A percentile compares a stretch with the other conserved stretches of the same genome.
These are phyloP conservation scores for Mionectes macconnelli DNA, from an alignment of 2,113 vertebrate genomes.

Conservation along the genomic window DNA sequence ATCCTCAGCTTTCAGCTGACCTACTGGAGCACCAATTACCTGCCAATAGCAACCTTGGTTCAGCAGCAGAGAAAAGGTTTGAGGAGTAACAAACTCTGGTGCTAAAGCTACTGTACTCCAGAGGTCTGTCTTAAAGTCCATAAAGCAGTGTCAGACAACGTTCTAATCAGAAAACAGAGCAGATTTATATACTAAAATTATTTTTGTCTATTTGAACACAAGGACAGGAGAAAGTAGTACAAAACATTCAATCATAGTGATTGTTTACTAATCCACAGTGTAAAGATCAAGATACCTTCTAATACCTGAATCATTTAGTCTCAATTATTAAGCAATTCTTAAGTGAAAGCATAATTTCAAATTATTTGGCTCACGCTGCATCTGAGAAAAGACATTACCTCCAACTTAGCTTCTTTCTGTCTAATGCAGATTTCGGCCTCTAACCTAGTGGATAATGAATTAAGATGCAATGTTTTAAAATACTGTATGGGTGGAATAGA, in stretches of 20 bases:
- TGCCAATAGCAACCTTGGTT: background rate
- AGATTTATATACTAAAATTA: background rate
- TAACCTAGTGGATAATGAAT: slow-evolving; percentile 62
- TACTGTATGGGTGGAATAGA: background rate
- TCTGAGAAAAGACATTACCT: slow-evolving; percentile 42
- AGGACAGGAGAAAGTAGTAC: background rate
- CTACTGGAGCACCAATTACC: background rate
- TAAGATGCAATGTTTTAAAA: slow-evolving; percentile 24
- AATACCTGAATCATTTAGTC: background rate
- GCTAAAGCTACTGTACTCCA: background rate
- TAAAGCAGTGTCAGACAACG: background rate
- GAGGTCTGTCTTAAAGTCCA: background rate
- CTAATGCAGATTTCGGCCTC: slow-evolving; percentile 30
- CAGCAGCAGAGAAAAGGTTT: background rate
- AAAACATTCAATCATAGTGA: background rate
- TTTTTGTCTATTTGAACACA: background rate
- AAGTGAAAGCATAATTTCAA: background rate
- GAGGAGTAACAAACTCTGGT: background rate
- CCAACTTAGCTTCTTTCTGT: slow-evolving; percentile 20
- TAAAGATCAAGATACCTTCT: background rate
- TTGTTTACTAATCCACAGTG: background rate
- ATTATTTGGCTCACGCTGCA: background rate
- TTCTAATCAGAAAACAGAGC: background rate
- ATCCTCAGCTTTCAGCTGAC: background rate
- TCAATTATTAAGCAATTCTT: background rate